Evolutionary conservation across 2,797 vertebrate species (phyloP).

Genomic region (Hephaestus fuliginosus): DNA sequence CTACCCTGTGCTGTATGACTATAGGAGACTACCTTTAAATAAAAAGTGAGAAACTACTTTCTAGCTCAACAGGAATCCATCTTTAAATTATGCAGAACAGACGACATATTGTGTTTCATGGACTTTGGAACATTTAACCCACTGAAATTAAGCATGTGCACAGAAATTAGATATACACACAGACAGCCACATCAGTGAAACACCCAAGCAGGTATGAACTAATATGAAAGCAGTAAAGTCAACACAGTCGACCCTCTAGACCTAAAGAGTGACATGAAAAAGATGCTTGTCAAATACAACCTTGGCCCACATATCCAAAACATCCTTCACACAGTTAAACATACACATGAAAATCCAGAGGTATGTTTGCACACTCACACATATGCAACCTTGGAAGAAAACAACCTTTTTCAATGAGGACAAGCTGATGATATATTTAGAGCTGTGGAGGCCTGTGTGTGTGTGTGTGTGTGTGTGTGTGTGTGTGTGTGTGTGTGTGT

Average conservation of each 20-base stretch:
- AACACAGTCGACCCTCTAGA: conserved; percentile 24
- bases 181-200: conserved; percentile 48
- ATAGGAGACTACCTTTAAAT: background rate
- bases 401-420: conserved; percentile 46
- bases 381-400: conserved; percentile 48
- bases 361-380: conserved; percentile 42
- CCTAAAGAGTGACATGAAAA: conserved; percentile 42
- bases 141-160: conserved; percentile 11
- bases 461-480: background rate
- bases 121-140: background rate
- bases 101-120: background rate
- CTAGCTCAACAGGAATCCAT: background rate
- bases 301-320: conserved; percentile 48
- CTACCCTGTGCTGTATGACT: background rate
- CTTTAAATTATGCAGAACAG: background rate
- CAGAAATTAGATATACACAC: background rate
- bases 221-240: conserved; percentile 41
- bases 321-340: conserved; percentile 47
- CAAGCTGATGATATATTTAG: conserved; percentile 42
- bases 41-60: background rate
- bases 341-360: conserved; percentile 52
- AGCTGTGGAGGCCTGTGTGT: background rate
- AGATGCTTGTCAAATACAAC: conserved; percentile 44
- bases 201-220: conserved; percentile 5
- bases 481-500: background rate